Percentiles rank a stretch among this genome's conserved stretches.
Conservation (phyloP, 2,888 invertebrate species). For the Cancer borealis region DNA sequence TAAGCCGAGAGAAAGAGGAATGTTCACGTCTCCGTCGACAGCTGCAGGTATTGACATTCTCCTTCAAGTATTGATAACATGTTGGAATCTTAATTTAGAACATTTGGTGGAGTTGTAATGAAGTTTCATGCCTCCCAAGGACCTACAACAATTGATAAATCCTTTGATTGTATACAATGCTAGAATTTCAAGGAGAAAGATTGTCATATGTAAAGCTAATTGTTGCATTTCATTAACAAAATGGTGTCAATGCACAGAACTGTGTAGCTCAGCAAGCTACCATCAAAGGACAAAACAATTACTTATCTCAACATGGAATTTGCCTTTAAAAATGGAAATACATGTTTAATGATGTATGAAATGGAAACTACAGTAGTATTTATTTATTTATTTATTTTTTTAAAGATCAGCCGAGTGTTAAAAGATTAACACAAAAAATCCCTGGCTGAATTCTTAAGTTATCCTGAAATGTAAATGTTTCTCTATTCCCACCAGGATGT, state of each 20-base stretch:
- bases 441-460: too few species aligned
- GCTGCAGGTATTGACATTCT: constrained; percentile 54
- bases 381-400: too few species aligned
- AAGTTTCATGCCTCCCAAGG: not conserved
- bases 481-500: constrained; percentile 18
- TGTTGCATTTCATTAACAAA: not conserved
- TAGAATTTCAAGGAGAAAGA: not conserved
- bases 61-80: not conserved
- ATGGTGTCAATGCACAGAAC: not conserved
- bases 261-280: not conserved
- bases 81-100: not conserved
- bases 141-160: not conserved
- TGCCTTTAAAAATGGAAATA: not conserved
- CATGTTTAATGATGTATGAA: too few species aligned
- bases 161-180: not conserved
- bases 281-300: not conserved
- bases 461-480: not conserved
- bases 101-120: not conserved
- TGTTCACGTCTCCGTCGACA: constrained; percentile 59
- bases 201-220: not conserved
- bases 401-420: too few species aligned
- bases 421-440: too few species aligned
- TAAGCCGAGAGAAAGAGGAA: constrained; percentile 54
- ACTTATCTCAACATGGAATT: not conserved
- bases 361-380: too few species aligned